A percentile compares a stretch with the other conserved stretches of the same genome.
Evolutionary conservation across 2,113 vertebrate species (phyloP).

Genomic region (Alligator sinensis): DNA sequence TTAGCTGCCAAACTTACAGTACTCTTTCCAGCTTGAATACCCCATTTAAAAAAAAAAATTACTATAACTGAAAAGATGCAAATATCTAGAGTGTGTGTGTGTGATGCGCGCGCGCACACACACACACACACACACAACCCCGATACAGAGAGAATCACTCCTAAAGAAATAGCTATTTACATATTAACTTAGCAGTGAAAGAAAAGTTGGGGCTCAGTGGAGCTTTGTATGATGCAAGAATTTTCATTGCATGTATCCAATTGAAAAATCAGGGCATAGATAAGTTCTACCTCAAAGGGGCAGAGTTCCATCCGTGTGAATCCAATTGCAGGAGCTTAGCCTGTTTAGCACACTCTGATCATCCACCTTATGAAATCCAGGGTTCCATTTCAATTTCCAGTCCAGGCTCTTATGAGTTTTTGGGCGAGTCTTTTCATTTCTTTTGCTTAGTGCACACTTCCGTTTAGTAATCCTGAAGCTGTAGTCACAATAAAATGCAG

Average conservation of each 20-base stretch:
- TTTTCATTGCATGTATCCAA: neutral
- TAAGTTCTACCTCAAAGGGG: neutral
- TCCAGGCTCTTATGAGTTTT: constrained; percentile 1
- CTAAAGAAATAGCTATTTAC: neutral
- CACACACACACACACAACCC: no score
- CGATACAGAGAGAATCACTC: no score
- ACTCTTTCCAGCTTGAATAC: neutral
- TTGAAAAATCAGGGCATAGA: neutral
- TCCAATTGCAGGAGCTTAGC: neutral
- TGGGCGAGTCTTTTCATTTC: neutral
- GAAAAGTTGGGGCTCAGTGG: neutral
- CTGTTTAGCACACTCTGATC: neutral
- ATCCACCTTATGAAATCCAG: neutral
- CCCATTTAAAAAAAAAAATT: neutral
- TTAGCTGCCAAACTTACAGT: neutral
- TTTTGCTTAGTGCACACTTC: neutral
- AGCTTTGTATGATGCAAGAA: neutral
- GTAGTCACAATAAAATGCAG: neutral
- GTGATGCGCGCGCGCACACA: no score
- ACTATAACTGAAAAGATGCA: neutral
- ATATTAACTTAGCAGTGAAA: neutral
- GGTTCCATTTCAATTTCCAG: neutral
- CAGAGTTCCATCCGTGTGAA: neutral
- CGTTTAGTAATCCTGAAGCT: constrained; percentile 39
- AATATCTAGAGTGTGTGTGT: no score